Evolutionary conservation across 1,140 invertebrate genomes (phyloP).

Genomic region (Choristoneura fumiferana): DNA sequence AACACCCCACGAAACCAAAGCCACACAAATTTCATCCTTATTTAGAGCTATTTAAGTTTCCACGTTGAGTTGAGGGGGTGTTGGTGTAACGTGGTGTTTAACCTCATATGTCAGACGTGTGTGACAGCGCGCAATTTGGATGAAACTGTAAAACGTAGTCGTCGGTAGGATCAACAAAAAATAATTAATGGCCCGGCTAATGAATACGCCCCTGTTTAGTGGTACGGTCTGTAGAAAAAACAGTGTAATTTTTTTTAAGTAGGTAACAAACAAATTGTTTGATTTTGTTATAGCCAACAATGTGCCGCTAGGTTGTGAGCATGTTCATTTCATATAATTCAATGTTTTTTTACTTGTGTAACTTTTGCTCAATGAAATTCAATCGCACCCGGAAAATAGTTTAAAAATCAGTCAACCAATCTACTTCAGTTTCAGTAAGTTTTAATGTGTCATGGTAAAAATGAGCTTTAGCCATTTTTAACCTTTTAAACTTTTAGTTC

Average conservation of each 20-base stretch:
- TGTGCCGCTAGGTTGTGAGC: no score
- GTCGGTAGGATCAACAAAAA: conserved; percentile 64
- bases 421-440: no score
- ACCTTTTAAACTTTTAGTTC: no score
- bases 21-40: neutral
- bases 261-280: no score
- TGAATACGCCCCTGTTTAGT: conserved; percentile 58
- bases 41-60: neutral
- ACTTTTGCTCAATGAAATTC: no score
- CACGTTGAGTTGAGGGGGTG: neutral
- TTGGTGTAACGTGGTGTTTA: neutral
- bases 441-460: no score
- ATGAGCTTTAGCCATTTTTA: no score
- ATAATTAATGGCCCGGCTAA: conserved; percentile 70
- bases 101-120: conserved; percentile 26
- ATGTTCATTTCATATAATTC: no score
- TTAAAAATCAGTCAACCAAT: no score
- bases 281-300: no score
- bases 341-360: no score
- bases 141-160: conserved; percentile 45
- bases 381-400: no score
- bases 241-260: conserved; percentile 5
- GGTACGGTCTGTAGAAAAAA: conserved; percentile 38
- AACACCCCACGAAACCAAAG: neutral
- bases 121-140: conserved; percentile 40